phyloP scores from a whole-genome alignment of 2,797 vertebrate species.

The Mycteria americana region DNA sequence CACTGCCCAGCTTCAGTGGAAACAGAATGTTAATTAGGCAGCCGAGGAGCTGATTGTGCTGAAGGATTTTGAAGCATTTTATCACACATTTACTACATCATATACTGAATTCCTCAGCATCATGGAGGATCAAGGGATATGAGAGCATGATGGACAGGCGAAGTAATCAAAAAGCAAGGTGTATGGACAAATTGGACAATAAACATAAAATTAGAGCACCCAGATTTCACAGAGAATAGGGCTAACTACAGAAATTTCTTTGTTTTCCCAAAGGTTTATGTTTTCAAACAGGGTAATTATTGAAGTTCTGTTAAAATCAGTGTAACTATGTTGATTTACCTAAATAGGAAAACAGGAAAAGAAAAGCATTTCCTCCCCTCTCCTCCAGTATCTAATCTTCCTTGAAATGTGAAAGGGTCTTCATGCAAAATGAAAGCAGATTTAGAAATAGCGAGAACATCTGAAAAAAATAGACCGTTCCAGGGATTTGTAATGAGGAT shows the following conservation, averaged over 20 bases:
- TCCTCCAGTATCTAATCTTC: neutral
- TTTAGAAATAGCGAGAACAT: neutral
- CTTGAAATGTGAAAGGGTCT: neutral
- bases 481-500: neutral
- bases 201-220: neutral
- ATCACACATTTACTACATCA: neutral
- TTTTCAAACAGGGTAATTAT: neutral
- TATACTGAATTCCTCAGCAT: neutral
- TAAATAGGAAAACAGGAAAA: neutral
- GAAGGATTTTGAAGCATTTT: neutral
- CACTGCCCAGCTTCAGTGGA: neutral
- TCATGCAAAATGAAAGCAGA: neutral
- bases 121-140: neutral
- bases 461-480: neutral
- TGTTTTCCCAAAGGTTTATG: neutral
- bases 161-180: neutral
- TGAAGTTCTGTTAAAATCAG: neutral
- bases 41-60: neutral
- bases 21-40: neutral
- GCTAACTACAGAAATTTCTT: neutral
- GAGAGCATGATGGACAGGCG: neutral
- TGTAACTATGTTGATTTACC: neutral
- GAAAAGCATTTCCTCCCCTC: neutral
- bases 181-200: neutral
- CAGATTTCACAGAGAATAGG: neutral